Conservation (phyloP, 2,888 invertebrate species). For the Drosophila atroscutellata region DNA sequence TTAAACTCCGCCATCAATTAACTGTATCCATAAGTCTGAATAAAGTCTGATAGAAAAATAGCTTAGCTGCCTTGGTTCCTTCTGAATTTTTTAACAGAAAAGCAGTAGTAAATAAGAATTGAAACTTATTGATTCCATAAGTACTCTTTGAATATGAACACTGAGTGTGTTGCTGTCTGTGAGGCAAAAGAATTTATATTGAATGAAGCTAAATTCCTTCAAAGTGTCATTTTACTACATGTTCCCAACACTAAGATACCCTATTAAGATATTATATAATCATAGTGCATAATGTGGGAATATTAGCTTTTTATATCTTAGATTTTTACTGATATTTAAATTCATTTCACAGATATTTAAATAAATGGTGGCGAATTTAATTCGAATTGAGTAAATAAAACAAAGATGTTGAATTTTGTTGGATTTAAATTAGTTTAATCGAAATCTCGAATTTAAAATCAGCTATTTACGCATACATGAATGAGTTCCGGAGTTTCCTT, state of each 20-base stretch:
- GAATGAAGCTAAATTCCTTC: neutral
- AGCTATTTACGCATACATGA: neutral
- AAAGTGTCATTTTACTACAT: neutral
- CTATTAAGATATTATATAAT: neutral
- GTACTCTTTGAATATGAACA: neutral
- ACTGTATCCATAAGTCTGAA: fast-evolving
- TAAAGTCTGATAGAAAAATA: neutral
- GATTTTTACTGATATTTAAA: neutral
- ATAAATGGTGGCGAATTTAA: fast-evolving
- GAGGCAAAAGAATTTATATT: neutral
- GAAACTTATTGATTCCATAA: neutral
- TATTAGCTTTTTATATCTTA: neutral
- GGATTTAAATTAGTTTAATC: neutral
- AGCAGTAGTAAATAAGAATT: neutral
- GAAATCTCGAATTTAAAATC: neutral
- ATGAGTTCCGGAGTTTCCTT: neutral
- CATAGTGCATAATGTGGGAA: neutral
- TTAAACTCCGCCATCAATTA: neutral
- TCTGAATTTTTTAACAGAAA: neutral
- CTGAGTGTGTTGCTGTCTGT: neutral
- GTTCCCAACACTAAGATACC: neutral
- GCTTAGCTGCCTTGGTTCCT: neutral
- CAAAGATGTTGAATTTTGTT: neutral
- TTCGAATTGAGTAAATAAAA: neutral
- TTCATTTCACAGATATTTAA: neutral